Base-by-base conservation (phyloP, 1,140 invertebrate species). In the Pogonus chalceus region DNA sequence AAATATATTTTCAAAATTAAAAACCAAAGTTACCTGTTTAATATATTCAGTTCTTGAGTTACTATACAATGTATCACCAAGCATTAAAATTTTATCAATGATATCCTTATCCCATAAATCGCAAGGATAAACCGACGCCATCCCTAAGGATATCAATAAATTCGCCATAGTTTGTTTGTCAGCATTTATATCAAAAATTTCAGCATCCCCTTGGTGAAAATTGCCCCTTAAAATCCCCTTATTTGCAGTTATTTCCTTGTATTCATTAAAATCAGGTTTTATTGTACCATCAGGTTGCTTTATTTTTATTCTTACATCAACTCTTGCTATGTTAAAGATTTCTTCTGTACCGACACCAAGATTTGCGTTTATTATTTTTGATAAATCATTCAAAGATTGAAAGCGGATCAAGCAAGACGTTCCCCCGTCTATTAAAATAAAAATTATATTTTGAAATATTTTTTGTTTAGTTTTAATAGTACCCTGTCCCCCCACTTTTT, bases 111-210 rank as follows among this genome's bases (percentile, higher is more conserved):
- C 61, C 68, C 68, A 69, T 20, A 57, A 24, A 10, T 20, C 47
- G 2, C 64, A 48, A 0, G 60, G 59, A 50, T 59, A 64, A 2
- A 69, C 26, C 18, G 54, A 58, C 18, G 63, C 62, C 57, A 68
- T 64, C 1, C 52, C 62, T 2, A 67, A 21, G 2, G 64, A 65
- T 1, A 39, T 58, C 14, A 69, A 20, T 20, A 61, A 62, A 60
- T 66, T 69, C 0, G 63, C 60, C 20, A 69, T 58, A 2, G 62
- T 66, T 47, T 69, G 67, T 53, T 67, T 66, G 0, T 62, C 61
- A 31, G 51, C 49, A 48, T 61, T 59, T 4, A 65, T 57, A 46
- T 61, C 59, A 55, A 61, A 69, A 31, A 63, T 59, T 9, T 54
- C 50, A 18, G 51, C 51, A 1, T 43, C 18, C 18, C 53, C 56